Evolutionary conservation across 2,888 invertebrate genomes (phyloP).

Genomic region (Hypercompe scribonia): DNA sequence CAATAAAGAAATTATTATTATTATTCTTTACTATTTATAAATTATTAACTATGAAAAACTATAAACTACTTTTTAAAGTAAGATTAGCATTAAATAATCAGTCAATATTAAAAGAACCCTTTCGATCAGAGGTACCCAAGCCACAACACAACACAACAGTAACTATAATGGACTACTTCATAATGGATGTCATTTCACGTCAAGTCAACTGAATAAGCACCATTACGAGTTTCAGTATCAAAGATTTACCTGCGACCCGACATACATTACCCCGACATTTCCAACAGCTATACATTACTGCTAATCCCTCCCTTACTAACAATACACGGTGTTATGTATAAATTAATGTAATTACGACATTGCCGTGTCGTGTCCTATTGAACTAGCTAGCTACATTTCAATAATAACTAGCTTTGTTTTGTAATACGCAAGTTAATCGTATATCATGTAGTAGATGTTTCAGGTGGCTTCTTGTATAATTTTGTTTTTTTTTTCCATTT

Average conservation of each 20-base stretch:
- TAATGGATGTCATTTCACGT: conserved; percentile 1
- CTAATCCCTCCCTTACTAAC: conserved; percentile 11
- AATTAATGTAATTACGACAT: neutral
- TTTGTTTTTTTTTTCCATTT: neutral
- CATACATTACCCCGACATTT: conserved; percentile 10
- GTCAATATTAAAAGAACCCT: too few species aligned
- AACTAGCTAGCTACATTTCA: neutral
- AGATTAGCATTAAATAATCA: too few species aligned
- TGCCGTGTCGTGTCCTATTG: neutral
- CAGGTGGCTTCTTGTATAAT: neutral
- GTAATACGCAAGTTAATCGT: neutral
- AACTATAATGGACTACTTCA: too few species aligned
- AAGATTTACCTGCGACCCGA: conserved; percentile 14
- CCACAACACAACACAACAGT: neutral
- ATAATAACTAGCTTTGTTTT: neutral
- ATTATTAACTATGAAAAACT: too few species aligned
- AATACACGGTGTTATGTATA: conserved; percentile 2
- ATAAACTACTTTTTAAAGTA: too few species aligned
- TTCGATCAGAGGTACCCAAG: neutral
- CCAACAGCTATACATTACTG: conserved; percentile 3
- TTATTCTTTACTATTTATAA: too few species aligned
- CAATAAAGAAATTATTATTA: too few species aligned
- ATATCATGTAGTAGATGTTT: neutral
- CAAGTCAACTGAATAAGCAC: conserved; percentile 1
- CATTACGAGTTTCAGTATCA: neutral